A percentile compares a stretch with the other conserved stretches of the same genome.
Evolutionary conservation across 1,140 invertebrate species (phyloP).

Genomic region (Hylaeus anthracinus): DNA sequence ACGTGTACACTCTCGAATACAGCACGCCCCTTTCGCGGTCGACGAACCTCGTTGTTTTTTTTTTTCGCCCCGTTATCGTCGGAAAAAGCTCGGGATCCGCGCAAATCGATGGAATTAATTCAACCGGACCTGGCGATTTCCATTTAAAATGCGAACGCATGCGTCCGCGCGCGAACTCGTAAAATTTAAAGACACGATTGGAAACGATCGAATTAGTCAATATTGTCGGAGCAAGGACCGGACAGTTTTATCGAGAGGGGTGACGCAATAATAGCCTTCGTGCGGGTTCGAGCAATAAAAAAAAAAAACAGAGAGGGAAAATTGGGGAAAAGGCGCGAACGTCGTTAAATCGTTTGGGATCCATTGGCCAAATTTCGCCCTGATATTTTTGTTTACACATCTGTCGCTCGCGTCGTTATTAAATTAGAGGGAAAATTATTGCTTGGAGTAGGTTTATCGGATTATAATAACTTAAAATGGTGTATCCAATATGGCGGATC

Average conservation of each 20-base stretch:
- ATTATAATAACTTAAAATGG: too few relatives aligned
- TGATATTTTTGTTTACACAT: constrained; percentile 28
- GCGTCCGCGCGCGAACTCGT: constrained; percentile 8
- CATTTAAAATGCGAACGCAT: constrained; percentile 29
- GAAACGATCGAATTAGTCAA: constrained; percentile 58
- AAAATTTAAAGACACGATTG: constrained; percentile 55
- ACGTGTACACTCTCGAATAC: background rate
- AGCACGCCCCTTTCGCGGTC: constrained; percentile 18
- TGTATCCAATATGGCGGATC: too few relatives aligned
- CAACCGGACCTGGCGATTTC: constrained; percentile 32
- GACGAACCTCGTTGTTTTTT: constrained; percentile 26
- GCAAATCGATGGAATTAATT: constrained; percentile 34
- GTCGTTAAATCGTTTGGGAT: constrained; percentile 69
- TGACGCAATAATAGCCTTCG: constrained; percentile 44
- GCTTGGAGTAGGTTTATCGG: background rate
- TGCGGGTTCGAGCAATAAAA: constrained; percentile 58
- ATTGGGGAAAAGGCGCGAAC: constrained; percentile 24
- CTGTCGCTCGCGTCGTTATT: constrained; percentile 24
- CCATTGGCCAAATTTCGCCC: constrained; percentile 53
- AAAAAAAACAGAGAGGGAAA: background rate
- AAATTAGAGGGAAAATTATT: constrained; percentile 53
- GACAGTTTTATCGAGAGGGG: constrained; percentile 28
- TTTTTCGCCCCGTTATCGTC: constrained; percentile 10
- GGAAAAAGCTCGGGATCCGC: constrained; percentile 13
- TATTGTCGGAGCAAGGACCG: constrained; percentile 20